Conservation (phyloP, 2,888 invertebrate species). For the Ophioninae sp. region DNA sequence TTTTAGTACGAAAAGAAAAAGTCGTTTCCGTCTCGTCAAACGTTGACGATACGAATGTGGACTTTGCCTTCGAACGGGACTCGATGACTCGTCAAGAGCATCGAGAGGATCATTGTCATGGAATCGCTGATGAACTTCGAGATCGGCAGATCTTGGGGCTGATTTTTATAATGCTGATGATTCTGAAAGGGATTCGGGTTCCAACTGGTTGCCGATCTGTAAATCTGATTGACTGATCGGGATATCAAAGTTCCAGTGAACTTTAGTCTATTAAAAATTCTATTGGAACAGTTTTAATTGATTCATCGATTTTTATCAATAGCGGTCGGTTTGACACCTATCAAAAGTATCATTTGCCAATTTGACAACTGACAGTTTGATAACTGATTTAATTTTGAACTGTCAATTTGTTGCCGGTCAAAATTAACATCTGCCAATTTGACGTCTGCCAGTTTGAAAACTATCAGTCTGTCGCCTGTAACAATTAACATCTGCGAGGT, state of each 20-base stretch:
- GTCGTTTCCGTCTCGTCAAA: neutral
- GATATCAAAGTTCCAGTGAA: neutral
- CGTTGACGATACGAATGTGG: conserved; percentile 20
- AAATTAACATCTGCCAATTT: too few species aligned
- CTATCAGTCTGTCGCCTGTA: too few species aligned
- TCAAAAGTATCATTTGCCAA: neutral
- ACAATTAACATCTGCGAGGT: too few species aligned
- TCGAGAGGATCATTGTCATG: neutral
- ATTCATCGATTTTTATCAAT: neutral
- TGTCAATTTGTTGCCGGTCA: too few species aligned
- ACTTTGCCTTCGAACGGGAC: conserved; percentile 28
- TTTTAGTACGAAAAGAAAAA: neutral
- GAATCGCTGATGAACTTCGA: neutral
- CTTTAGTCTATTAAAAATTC: neutral
- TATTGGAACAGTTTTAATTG: neutral
- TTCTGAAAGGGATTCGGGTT: neutral
- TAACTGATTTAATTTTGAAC: too few species aligned
- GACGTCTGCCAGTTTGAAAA: too few species aligned
- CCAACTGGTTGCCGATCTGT: neutral
- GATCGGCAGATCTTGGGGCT: neutral
- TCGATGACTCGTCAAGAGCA: conserved; percentile 40
- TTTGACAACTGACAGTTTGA: too few species aligned
- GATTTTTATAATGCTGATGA: neutral
- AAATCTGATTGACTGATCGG: neutral
- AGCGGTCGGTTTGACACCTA: neutral